Base-by-base conservation (phyloP, 2,113 vertebrate species). In the Miniopterus natalensis region DNA sequence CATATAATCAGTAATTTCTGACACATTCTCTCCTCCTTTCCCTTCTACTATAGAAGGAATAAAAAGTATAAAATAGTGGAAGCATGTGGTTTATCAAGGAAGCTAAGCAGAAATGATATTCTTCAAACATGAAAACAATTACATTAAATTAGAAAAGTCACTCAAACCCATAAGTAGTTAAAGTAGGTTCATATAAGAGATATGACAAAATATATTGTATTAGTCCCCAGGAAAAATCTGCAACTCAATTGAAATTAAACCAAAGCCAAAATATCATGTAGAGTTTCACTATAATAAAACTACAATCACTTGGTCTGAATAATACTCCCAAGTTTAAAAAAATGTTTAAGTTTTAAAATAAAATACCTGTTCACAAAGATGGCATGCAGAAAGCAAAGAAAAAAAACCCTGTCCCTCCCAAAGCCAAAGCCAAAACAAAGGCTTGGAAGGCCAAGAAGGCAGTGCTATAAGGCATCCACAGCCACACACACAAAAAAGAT, bases 71-170 rank as follows among this genome's bases (percentile, higher is more conserved):
- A 93, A 91, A 79, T 2, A 90, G 51, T 53, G 92, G 70, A 91
- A 97, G 89, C 12, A 70, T 17, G 5, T 36, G 15, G 12, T 81
- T 95, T 90, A 79, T 51, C 79, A 88, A 94, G 36, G 23, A 96
- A 91, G 13, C 78, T 94, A 94, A 87, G 17, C 11, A 73, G 51
- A 96, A 97, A 85, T 88, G 12, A 84, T 23, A 88, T 12, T 91
- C 42, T 87, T 94, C 55, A 94, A 93, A 92, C n/a, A 95, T 68
- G 27, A 88, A 95, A 96, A 80, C 75, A 95, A 95, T 53, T 92
- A 57, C n/a, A 25, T 77, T 95, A 87, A 73, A 85, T 18, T 81
- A 53, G 27, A 84, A 88, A 89, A 86, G 42, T 55, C 7, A 73
- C 27, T 8, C 61, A 96, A 93, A 88, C 8, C 68, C 51, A 0